Evolutionary conservation across 2,113 vertebrate genomes (phyloP), one percentile per base, ranked within the genome.

Genomic region (Ammospiza caudacuta): DNA sequence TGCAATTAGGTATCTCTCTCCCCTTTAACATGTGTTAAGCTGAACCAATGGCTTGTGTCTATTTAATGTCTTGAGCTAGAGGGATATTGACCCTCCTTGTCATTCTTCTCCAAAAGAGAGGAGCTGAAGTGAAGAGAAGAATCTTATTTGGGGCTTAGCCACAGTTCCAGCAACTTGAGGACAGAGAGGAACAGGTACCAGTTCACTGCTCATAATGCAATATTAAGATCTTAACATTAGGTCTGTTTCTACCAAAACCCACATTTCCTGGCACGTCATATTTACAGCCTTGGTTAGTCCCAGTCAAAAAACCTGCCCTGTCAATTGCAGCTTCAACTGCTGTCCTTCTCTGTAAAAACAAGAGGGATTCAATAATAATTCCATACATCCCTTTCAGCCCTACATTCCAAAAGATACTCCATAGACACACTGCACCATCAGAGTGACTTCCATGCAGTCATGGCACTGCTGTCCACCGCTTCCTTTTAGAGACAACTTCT

Each of bases 1-100:
- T 98, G 97, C 96, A 98, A 99, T 99, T 98, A 99, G 97, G 83
- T 69, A 78, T 96, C 98, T 98, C 97, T 96, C 98, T 98, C 97
- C 96, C 96, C 97, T 97, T 96, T 95, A 97, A 98, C 98, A 97
- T 97, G 97, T 97, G 97, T 96, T 95, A 88, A 86, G 92, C 92
- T 94, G 79, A 96, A 94, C 96, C 76, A 73, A 51, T 58, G 92
- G 83, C 90, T 81, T 78, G 74, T 52, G 80, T 58, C 89, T 68
- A 92, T 75, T 69, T 81, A 82, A 54, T 87, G 76, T 69, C 83
- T 86, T 88, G 86, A 95, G 80, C 37, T 41, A 22, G 84, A 59
- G 63, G 51, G 31, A 81, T 58, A 92, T 87, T 35, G 78, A 90
- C 73, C 64, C 95, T 52, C 41, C 63, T 93, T 31, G 4, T 58